Conservation (phyloP, 2,797 vertebrate species). For the Graptemys geographica region DNA sequence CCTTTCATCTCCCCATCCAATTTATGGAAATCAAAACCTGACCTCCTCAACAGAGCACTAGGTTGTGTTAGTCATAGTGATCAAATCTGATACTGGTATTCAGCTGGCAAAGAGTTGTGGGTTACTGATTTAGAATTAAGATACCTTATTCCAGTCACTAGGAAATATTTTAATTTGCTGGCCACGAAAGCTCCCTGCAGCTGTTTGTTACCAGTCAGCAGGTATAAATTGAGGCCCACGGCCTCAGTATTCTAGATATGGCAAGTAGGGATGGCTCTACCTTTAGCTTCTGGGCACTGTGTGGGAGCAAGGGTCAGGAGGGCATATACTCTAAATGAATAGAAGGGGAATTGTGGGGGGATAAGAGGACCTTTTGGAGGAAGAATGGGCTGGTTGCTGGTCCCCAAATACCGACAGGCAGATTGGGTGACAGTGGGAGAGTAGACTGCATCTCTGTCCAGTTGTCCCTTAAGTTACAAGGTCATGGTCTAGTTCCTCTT, state of each 20-base stretch:
- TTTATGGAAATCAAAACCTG: not conserved
- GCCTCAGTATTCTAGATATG: not conserved
- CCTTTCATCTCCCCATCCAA: not conserved
- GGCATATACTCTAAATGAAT: not conserved
- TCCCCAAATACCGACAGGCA: not conserved
- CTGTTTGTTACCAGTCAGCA: not conserved
- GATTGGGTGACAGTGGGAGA: not conserved
- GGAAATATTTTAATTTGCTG: not conserved
- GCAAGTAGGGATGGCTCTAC: not conserved
- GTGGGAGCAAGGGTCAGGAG: not conserved
- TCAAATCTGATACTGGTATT: not conserved
- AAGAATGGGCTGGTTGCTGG: not conserved
- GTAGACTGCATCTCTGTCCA: not conserved
- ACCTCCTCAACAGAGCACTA: not conserved
- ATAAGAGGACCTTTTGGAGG: not conserved
- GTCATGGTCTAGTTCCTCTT: not conserved
- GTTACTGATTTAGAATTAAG: not conserved
- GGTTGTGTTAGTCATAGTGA: not conserved
- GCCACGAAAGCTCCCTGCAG: not conserved
- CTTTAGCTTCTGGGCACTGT: not conserved
- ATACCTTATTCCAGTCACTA: not conserved
- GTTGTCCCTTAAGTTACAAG: not conserved
- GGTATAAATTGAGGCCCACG: not conserved
- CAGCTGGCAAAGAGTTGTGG: not conserved
- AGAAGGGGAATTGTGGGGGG: not conserved